Conservation (phyloP, 2,797 vertebrate genomes). For the Oryzias dopingdopingensis region DNA sequence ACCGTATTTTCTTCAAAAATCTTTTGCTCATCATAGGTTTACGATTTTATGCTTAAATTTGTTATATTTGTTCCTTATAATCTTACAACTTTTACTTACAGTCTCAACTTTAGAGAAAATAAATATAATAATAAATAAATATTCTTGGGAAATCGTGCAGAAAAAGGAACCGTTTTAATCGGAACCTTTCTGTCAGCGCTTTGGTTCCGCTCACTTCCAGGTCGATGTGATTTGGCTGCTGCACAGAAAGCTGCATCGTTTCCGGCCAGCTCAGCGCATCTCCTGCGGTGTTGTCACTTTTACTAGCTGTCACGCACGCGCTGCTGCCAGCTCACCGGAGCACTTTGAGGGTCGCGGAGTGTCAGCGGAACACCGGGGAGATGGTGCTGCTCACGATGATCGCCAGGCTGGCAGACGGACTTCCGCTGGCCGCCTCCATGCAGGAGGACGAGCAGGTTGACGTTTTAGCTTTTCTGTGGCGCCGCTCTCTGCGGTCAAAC, state of each 20-base stretch:
- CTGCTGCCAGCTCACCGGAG: background rate
- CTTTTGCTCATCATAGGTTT: too few relatives aligned
- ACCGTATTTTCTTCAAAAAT: too few relatives aligned
- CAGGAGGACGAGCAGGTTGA: slow-evolving; percentile 95
- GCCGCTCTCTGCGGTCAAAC: slow-evolving; percentile 5
- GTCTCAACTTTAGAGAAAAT: too few relatives aligned
- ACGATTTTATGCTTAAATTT: too few relatives aligned
- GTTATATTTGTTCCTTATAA: too few relatives aligned
- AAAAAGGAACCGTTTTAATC: too few relatives aligned
- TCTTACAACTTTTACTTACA: too few relatives aligned
- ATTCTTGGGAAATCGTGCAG: too few relatives aligned
- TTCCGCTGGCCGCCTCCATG: slow-evolving; percentile 95
- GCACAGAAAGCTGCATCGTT: slow-evolving; percentile 48
- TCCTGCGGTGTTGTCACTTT: slow-evolving; percentile 67
- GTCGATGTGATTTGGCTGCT: slow-evolving; percentile 32
- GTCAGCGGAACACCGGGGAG: slow-evolving; percentile 21
- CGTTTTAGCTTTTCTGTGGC: slow-evolving; percentile 1
- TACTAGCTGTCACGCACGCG: slow-evolving; percentile 36
- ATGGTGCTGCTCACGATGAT: slow-evolving; percentile 98
- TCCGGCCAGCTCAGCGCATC: slow-evolving; percentile 85
- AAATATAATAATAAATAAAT: too few relatives aligned
- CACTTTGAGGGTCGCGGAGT: slow-evolving; percentile 9
- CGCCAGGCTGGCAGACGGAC: slow-evolving; percentile 92
- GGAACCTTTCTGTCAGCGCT: slow-evolving; percentile 33
- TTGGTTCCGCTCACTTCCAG: background rate